Conservation (phyloP, 2,888 invertebrate species). For the Tetragonisca angustula region DNA sequence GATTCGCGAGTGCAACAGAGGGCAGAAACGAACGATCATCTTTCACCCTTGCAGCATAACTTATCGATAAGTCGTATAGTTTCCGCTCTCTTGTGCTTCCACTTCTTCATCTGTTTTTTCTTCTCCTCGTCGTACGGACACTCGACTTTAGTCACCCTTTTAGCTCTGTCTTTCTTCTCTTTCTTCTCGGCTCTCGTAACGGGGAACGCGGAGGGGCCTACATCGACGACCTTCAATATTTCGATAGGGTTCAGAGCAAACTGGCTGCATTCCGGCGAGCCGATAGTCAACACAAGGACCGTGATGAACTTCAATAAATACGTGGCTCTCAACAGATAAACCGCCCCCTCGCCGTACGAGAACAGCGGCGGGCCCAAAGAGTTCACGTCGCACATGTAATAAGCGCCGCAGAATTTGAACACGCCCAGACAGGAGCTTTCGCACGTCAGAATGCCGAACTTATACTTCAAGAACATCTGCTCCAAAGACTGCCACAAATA, state of each 20-base stretch:
- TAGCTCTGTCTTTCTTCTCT: conserved; percentile 32
- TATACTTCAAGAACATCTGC: conserved; percentile 72
- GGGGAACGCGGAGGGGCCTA: conserved; percentile 31
- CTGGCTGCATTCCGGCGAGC: conserved; percentile 74
- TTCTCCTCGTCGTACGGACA: conserved; percentile 67
- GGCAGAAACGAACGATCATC: conserved; percentile 14
- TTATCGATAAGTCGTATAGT: conserved; percentile 56
- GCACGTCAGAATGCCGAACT: conserved; percentile 76
- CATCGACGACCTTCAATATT: conserved; percentile 73
- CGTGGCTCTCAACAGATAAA: conserved; percentile 76
- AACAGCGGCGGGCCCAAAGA: conserved; percentile 79
- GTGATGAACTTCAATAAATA: conserved; percentile 74
- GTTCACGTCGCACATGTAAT: conserved; percentile 77
- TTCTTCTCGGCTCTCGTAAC: conserved; percentile 25
- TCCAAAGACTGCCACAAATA: conserved; percentile 74
- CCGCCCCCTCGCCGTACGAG: conserved; percentile 70
- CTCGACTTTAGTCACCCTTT: conserved; percentile 29
- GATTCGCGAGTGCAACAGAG: background rate
- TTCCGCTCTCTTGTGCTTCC: conserved; percentile 57
- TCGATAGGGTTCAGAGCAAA: conserved; percentile 76
- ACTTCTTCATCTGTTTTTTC: conserved; percentile 59
- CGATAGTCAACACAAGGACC: conserved; percentile 73
- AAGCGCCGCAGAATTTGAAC: conserved; percentile 78
- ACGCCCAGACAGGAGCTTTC: conserved; percentile 75
- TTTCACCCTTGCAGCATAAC: conserved; percentile 58